Evolutionary conservation across 2,888 invertebrate species (phyloP), one percentile per base, ranked within the genome.

Genomic region (Aleiodes testaceus): DNA sequence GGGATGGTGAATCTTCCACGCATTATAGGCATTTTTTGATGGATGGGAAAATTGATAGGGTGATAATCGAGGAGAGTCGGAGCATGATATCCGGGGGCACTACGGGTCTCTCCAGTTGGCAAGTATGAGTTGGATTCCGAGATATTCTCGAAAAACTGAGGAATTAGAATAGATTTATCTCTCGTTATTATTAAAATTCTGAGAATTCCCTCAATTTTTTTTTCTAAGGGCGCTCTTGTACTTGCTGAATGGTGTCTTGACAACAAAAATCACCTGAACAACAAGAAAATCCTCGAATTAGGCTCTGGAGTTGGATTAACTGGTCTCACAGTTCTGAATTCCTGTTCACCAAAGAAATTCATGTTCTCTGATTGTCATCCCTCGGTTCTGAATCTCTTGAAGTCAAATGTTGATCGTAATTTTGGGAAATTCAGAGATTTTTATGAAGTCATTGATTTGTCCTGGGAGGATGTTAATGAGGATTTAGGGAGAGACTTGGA

Each of bases 291-390:
- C 7, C 81, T 97, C 78, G 97, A 97, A 86, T 89, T 97, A 6
- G 97, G 96, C 0, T 93, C 96, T 3, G 97, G 97, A 16, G 95
- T 95, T 2, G 97, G 97, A 0, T 87, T 97, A 3, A 94, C 95
- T 0, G 93, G 95, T 80, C 93, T 97, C 80, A 92, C 96, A 2
- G 94, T 92, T 45, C 88, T 90, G 30, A 89, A 90, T 69, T 82
- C 87, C 61, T 92, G 92, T 80, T 74, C 85, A 30, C 89, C 91
- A 0, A 86, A 88, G 66, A 86, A 89, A 61, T 88, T 93, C 55
- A 87, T 90, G 66, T 89, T 95, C 64, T 92, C 92, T 14, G 95
- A 95, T 84, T 93, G 92, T 79, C 94, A 94, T 81, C 80, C 86
- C 0, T 88, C 89, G 63, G 95, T 95, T 22, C 84, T 95, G 16